Evolutionary conservation across 1,140 invertebrate species (phyloP).

Genomic region (Micrasema minimum): DNA sequence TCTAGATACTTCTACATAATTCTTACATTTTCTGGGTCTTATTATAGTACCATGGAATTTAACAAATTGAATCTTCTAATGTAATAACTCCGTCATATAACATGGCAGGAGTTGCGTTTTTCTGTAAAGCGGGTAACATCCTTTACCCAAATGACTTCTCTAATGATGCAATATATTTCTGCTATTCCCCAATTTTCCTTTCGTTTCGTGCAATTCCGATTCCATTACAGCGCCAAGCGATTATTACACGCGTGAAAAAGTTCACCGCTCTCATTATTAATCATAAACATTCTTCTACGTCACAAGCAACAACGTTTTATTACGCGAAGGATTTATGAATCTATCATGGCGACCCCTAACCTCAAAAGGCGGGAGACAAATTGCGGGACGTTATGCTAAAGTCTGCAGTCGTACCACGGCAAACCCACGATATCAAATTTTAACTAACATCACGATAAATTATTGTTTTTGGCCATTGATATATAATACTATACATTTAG

Average conservation of each 20-base stretch:
- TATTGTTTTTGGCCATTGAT: no score
- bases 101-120: no score
- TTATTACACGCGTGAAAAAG: conserved; percentile 33
- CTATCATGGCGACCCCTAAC: conserved; percentile 23
- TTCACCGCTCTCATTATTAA: conserved; percentile 30
- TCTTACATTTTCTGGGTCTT: no score
- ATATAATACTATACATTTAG: no score
- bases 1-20: no score
- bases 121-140: no score
- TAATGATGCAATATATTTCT: conserved; percentile 6
- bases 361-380: conserved; percentile 10
- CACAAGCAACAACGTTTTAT: conserved; percentile 28
- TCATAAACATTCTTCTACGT: conserved; percentile 34
- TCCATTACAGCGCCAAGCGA: conserved; percentile 16
- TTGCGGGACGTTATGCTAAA: not conserved
- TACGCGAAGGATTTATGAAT: conserved; percentile 25
- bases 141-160: conserved; percentile 3
- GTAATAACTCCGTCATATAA: no score
- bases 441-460: no score
- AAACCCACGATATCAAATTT: no score
- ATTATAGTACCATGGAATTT: no score
- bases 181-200: not conserved
- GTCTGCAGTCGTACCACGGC: not conserved
- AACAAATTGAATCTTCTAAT: no score
- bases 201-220: conserved; percentile 25